These are phyloP conservation scores for Glaucidium brasilianum DNA, from an alignment of 2,113 vertebrate genomes.

Conservation along the genomic window DNA sequence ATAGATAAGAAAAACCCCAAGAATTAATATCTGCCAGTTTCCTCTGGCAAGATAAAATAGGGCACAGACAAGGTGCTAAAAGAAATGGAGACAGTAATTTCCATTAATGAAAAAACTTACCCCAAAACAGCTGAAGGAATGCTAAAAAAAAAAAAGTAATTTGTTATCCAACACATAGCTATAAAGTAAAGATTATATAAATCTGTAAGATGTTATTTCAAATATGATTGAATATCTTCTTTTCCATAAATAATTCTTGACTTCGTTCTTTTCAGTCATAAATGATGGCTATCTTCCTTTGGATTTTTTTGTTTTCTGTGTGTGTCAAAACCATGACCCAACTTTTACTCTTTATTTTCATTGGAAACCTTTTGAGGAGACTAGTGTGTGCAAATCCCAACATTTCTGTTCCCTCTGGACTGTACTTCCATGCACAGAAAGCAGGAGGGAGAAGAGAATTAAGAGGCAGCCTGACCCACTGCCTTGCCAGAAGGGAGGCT, in stretches of 20 bases:
- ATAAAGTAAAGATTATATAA: neutral
- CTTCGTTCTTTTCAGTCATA: neutral
- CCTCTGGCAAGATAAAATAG: neutral
- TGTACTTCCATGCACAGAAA: neutral
- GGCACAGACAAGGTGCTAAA: neutral
- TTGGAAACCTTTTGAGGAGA: neutral
- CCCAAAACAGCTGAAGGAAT: neutral
- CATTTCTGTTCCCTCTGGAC: neutral
- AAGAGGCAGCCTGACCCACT: neutral
- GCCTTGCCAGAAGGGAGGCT: neutral
- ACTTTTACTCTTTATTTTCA: neutral
- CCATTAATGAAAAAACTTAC: neutral
- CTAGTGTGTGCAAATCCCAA: neutral
- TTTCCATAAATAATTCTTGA: neutral
- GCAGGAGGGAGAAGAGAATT: neutral
- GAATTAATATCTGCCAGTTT: neutral
- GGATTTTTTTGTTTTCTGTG: neutral
- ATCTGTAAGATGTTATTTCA: neutral
- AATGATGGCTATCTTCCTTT: neutral
- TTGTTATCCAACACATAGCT: neutral
- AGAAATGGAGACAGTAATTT: neutral
- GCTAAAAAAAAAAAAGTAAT: neutral
- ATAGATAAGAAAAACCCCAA: neutral
- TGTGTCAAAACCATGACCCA: neutral
- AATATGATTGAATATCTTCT: neutral